Evolutionary conservation across 2,888 invertebrate genomes (phyloP).

Genomic region (Ennomos erosarius): DNA sequence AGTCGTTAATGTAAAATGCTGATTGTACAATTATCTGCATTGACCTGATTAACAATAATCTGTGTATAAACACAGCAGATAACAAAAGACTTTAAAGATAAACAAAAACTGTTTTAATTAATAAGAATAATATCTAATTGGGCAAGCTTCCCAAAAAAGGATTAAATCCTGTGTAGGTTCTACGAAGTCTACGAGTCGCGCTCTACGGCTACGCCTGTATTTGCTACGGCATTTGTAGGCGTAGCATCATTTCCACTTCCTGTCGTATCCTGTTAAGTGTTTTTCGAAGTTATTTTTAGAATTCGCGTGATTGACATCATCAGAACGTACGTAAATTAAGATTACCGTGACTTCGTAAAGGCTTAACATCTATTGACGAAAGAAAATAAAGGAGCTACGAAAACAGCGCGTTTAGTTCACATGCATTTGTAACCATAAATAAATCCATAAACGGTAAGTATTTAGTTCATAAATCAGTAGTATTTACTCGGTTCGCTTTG

Average conservation of each 20-base stretch:
- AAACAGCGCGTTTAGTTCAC: not conserved
- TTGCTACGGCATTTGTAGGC: conserved; percentile 33
- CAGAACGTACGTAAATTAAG: too few relatives aligned
- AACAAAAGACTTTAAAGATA: too few relatives aligned
- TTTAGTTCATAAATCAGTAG: conserved; percentile 14
- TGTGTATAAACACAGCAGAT: too few relatives aligned
- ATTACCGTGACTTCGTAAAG: conserved; percentile 1
- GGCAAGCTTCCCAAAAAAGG: conserved; percentile 3
- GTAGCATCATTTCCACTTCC: conserved; percentile 8
- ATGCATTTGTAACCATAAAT: conserved; percentile 7
- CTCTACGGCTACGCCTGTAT: conserved; percentile 18
- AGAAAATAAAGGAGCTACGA: conserved; percentile 5
- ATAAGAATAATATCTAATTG: too few relatives aligned
- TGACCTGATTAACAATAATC: too few relatives aligned
- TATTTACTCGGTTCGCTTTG: conserved; percentile 13
- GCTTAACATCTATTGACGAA: conserved; percentile 5
- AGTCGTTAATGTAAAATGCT: too few relatives aligned
- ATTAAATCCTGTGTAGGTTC: conserved; percentile 30
- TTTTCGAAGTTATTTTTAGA: too few relatives aligned
- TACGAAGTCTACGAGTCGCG: conserved; percentile 5
- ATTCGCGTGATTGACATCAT: too few relatives aligned
- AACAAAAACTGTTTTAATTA: too few relatives aligned
- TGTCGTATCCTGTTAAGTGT: not conserved
- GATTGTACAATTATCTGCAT: too few relatives aligned
- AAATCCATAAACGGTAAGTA: not conserved